Evolutionary conservation across 2,888 invertebrate genomes (phyloP), one percentile per base, ranked within the genome.

Genomic region (Anticlea derivata): DNA sequence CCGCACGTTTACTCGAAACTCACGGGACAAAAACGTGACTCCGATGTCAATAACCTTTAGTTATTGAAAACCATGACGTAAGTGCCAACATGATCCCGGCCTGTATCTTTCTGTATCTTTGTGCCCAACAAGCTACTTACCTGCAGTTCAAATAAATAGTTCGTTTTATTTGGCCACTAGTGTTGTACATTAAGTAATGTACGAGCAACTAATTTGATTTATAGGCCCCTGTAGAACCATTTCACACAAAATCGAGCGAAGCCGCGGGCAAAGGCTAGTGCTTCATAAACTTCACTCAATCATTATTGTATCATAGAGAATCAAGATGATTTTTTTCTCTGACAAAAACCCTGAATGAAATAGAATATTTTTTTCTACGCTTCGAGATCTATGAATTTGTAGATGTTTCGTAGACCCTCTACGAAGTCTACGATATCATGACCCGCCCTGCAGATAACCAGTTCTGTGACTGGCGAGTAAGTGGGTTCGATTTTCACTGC

Each of bases 31-130:
- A 63, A 62, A 59, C 44, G 50, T 34, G 48, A 45, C 39, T 24
- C 27, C 20, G 47, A 53, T 56, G 63, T 61, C 63, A 61, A 61
- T 55, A 57, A 63, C 63, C 63, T 58, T 38, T 41, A 11, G 24
- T 24, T 34, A 43, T 48, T 54, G 50, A 30, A 52, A 50, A 50
- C 48, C 43, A 35, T 63, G 61, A 61, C 56, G 60, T 60, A 50
- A 60, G 43, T 46, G 50, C 50, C 45, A 57, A 59, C 37, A 38
- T 54, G 49, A 53, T 51, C 56, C 58, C 37, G 20, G 38, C 27
- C 27, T 45, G 53, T 51, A 54, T 45, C 33, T 35, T 52, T n/a
- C 4, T n/a, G 8, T 20, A 8, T 6, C 8, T 13, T 6, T 8
- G 12, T 35, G 11, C 22, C 11, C 29, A 29, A 29, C 22, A 38